Evolutionary conservation across 2,888 invertebrate genomes (phyloP), one percentile per base, ranked within the genome.

Genomic region (Drosophila cognata): DNA sequence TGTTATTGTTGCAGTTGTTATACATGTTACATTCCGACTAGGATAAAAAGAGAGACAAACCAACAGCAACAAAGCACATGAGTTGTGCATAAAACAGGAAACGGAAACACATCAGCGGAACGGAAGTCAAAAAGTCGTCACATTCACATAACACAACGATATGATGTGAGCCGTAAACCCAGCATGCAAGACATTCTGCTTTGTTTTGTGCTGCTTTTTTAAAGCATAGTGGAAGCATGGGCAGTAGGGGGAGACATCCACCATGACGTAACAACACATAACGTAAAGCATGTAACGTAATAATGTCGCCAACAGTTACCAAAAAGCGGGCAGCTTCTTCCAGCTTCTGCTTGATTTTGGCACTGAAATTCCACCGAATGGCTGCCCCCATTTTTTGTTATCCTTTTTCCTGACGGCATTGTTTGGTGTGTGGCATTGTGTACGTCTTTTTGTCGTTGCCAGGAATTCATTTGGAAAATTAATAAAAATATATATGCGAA

Each of bases 81-180:
- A 84, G 89, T 81, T 87, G 70, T 81, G 87, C 77, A 89, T 89
- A 81, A 82, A 84, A 78, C 87, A 90, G 92, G 91, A 92, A 92
- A 84, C 92, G 91, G 92, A 92, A 92, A 91, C 88, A 92, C 91
- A 91, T 92, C 91, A 92, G 92, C 91, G 90, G 85, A 89, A 87
- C 91, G 92, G 92, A 91, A 91, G 91, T 90, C 86, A 88, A 90
- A 92, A 90, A 91, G 90, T 91, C 91, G 84, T 88, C 86, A 87
- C 85, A 92, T 86, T 87, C 87, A 80, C 86, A 91, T 88, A 88
- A 91, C 91, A 89, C 38, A 38, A 56, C 38, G 38, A 56, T 29
- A 86, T 91, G 88, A 89, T 89, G 83, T 63, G 78, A 77, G 73
- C 64, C 77, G 56, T 65, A 66, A 63, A 25, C 57, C 43, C 75